These are phyloP conservation scores for Lethenteron reissneri DNA, from an alignment of 2,113 vertebrate genomes.

Conservation along the genomic window DNA sequence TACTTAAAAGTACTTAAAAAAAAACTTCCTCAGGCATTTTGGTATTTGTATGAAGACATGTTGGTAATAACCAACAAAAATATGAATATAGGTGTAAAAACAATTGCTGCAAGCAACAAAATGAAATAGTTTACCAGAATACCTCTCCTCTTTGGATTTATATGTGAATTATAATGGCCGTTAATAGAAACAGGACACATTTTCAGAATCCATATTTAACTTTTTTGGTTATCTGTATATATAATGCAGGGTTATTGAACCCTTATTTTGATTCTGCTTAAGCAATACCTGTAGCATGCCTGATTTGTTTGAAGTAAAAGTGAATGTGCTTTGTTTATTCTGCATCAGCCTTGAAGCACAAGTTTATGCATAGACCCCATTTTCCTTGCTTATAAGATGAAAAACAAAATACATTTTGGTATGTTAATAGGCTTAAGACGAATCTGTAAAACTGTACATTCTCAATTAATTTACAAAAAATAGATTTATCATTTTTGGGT, in stretches of 20 bases:
- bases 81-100: no score
- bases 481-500: not conserved
- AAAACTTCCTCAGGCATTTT: no score
- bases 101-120: no score
- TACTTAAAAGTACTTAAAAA: not conserved
- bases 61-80: no score
- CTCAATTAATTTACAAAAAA: not conserved
- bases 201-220: no score
- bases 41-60: no score
- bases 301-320: slow-evolving; percentile 1
- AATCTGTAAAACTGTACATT: slow-evolving; percentile 6
- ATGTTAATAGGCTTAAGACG: not conserved
- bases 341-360: not conserved
- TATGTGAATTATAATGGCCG: no score
- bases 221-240: no score
- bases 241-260: not conserved
- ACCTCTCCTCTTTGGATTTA: no score
- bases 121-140: no score
- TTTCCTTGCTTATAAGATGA: not conserved
- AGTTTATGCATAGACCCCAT: not conserved
- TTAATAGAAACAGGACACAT: no score
- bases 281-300: slow-evolving; percentile 1
- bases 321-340: not conserved
- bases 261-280: not conserved
- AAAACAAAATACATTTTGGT: not conserved